Evolutionary conservation across 53 echinoderm and acorn worm species (phyloP), one percentile per base, ranked within the genome.

Genomic region (Paracentrotus lividus): DNA sequence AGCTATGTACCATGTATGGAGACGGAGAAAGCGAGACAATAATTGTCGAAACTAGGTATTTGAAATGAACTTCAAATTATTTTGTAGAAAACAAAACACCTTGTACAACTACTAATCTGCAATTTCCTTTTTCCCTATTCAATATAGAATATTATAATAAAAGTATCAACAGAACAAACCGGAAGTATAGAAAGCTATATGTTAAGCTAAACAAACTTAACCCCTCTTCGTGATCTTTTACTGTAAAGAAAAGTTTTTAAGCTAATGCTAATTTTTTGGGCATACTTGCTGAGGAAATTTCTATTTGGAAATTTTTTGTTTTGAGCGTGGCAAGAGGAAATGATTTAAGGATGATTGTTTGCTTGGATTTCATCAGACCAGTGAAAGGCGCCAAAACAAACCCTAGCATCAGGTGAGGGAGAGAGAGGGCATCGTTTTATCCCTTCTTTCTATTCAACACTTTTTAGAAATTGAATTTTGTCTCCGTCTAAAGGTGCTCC

Each of bases 331-430:
- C 4, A 72, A 72, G 72, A 40, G 72, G 72, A 36, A 38, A 40
- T 40, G 69, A 69, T 69, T 69, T 61, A 26, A 27, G 76, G 76
- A 81, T 6, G n/a, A 12, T 44, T 81, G 45, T 81, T 47, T 81
- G 81, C 45, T 81, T 26, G 81, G 58, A 89, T 89, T 34, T 43
- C 42, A 27, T 59, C 90, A 89, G 90, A 66, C 45, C 44, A 89
- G 65, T 26, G 81, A 33, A 18, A 56, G 56, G 88, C 88, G 88
- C 38, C 88, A 88, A 57, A 57, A 56, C 34, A 88, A 88, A 0
- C 16, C 31, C 32, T 26, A 31, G 56, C 55, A 36, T 53, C 88
- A 60, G 61, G 88, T 88, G 58, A 88, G 58, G 58, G 72, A 34
- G 21, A 77, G 77, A 53, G 86, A 40, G 21, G 84, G 84, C 49